Evolutionary conservation across 2,888 invertebrate genomes (phyloP), one percentile per base, ranked within the genome.

Genomic region (Chamaedrilus cognettii): DNA sequence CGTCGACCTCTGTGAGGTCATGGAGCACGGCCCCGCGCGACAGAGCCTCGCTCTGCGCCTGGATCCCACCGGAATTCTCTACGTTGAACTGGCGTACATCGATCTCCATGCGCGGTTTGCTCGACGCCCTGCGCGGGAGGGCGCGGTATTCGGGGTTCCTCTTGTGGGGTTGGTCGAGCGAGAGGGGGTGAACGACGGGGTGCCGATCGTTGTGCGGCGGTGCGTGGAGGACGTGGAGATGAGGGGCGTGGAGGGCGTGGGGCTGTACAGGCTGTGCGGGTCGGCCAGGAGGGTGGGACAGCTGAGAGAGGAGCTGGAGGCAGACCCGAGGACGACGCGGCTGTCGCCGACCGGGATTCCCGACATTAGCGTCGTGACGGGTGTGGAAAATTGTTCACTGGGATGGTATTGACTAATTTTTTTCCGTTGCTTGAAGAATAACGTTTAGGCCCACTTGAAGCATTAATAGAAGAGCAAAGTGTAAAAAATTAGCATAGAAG

Each of bases 361-460:
- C 56, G 99, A 99, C 83, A 96, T 98, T 80, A 99, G 99, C 85
- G 97, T 99, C 73, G 94, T 99, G 77, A 98, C 98, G 74, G 88
- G 90, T 87, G 75, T 76, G 76, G 49, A 50, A n/a, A 7, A 7
- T 52, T 31, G 19, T 34, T 7, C 4, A 7, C 31, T 15, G 42
- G 11, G 19, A 42, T 42, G 19, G 19, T 42, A 42, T 11, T 42
- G 19, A 28, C 7, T 11, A 5, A 4, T 52, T 11, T 11, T 52
- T 52, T 11, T 7, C n/a, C n/a, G 7, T 11, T 11, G 30, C 26
- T 31, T 26, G n/a, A 26, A 3, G 57, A 5, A 5, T 7, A n/a
- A 3, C 57, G 19, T 31, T 28, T 30, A n/a, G n/a, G n/a, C n/a
- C n/a, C n/a, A n/a, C n/a, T n/a, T n/a, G n/a, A n/a, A 57, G 7